phyloP scores from a whole-genome alignment of 2,797 vertebrate genomes.

The Coilia nasus region DNA sequence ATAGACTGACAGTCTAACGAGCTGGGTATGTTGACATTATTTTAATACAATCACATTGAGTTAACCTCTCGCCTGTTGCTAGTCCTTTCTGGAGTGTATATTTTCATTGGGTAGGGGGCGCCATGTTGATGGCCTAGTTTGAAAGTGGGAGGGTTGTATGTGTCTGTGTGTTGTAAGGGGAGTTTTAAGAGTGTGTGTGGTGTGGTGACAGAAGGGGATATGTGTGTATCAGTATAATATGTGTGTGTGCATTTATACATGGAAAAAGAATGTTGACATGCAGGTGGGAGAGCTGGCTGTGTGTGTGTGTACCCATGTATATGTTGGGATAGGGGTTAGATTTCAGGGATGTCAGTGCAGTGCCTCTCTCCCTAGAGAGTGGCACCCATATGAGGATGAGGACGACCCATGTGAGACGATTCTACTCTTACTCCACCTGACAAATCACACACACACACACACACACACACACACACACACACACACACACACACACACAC shows the following conservation, averaged over 20 bases:
- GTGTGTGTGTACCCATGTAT: neutral
- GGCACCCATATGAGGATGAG: neutral
- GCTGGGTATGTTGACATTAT: conserved; percentile 26
- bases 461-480: neutral
- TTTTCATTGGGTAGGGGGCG: conserved; percentile 1
- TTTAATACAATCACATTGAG: conserved; percentile 30
- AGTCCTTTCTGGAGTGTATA: conserved; percentile 28
- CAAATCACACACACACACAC: no score
- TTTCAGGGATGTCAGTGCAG: neutral
- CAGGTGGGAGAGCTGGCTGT: neutral
- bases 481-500: neutral
- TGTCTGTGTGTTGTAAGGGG: neutral
- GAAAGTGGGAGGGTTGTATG: neutral
- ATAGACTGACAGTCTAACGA: neutral
- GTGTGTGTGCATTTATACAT: neutral
- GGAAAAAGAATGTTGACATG: neutral
- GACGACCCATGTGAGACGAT: neutral
- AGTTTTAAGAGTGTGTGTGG: neutral
- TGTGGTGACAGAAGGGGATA: neutral
- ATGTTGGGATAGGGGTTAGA: neutral
- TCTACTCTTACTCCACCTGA: neutral
- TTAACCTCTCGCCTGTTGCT: conserved; percentile 33
- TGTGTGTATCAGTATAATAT: neutral
- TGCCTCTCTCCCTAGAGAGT: neutral
- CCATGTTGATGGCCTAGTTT: neutral